phyloP scores from a whole-genome alignment of 2,113 vertebrate species.

The Chelonoidis abingdonii region DNA sequence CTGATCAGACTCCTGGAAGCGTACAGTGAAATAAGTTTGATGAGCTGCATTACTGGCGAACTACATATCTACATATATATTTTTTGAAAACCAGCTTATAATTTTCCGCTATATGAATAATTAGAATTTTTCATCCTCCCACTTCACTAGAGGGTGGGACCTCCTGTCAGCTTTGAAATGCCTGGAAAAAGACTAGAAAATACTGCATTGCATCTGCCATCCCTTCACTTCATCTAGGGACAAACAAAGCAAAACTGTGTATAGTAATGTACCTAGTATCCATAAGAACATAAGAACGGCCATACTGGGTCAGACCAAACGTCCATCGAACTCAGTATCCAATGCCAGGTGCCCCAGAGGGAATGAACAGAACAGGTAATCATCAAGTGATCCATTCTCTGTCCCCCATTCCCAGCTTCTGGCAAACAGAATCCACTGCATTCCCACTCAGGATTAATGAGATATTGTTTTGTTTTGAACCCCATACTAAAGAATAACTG shows the following conservation, averaged over 20 bases:
- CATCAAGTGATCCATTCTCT: too few species aligned
- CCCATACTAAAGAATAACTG: not conserved
- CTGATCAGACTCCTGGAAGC: not conserved
- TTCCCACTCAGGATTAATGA: not conserved
- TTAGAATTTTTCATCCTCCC: not conserved
- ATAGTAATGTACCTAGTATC: not conserved
- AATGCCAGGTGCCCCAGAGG: too few species aligned
- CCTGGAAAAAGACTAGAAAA: not conserved
- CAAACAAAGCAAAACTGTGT: not conserved
- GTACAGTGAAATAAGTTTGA: not conserved
- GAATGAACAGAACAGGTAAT: too few species aligned
- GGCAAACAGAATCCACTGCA: not conserved
- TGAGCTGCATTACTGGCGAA: not conserved
- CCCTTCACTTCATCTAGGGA: not conserved
- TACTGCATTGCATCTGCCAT: not conserved
- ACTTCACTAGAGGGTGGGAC: not conserved
- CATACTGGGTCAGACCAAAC: too few species aligned
- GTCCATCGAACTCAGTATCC: too few species aligned
- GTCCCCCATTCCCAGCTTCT: too few species aligned
- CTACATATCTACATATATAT: not conserved
- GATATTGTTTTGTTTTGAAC: not conserved
- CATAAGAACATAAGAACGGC: not conserved
- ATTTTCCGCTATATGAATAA: not conserved
- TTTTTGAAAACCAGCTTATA: not conserved
- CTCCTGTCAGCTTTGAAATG: not conserved